Conservation (phyloP, 2,888 invertebrate species). For the Phytoseiulus persimilis region DNA sequence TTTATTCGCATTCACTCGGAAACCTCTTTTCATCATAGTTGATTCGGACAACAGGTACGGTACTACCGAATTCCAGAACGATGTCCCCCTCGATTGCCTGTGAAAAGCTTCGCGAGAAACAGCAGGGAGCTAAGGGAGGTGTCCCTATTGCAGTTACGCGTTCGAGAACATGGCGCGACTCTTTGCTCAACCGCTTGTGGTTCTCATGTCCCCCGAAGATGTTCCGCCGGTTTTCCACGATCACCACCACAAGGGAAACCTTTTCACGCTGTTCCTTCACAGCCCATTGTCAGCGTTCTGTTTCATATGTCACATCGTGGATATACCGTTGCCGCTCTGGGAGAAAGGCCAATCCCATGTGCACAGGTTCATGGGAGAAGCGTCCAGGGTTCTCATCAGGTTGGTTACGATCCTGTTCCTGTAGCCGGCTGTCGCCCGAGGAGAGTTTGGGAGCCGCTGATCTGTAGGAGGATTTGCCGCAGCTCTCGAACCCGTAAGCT, state of each 20-base stretch:
- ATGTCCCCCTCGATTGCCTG: no score
- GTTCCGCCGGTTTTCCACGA: slow-evolving; percentile 70
- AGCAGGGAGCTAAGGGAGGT: no score
- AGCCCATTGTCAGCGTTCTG: slow-evolving; percentile 85
- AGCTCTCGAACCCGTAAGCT: no score
- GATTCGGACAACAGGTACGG: slow-evolving; percentile 76
- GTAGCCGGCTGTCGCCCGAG: no score
- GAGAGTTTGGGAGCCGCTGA: no score
- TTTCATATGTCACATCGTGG: slow-evolving; percentile 77
- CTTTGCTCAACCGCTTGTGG: slow-evolving; percentile 85
- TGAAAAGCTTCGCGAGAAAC: no score
- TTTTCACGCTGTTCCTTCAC: slow-evolving; percentile 90
- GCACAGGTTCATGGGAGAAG: slow-evolving; percentile 79
- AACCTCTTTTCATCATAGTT: slow-evolving; percentile 83
- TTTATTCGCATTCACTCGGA: slow-evolving; percentile 79
- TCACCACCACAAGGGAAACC: slow-evolving; percentile 63
- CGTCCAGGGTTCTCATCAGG: slow-evolving; percentile 69
- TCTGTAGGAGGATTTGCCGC: no score
- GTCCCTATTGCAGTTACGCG: slow-evolving; percentile 42
- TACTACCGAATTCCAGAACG: no score
- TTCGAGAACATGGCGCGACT: slow-evolving; percentile 71
- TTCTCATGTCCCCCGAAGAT: slow-evolving; percentile 86
- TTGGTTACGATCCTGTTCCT: slow-evolving; percentile 59
- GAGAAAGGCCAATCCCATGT: slow-evolving; percentile 78
- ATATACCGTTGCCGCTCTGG: slow-evolving; percentile 76